Conservation (phyloP, 2,888 invertebrate species). For the Eueremaeus valkanovi region DNA sequence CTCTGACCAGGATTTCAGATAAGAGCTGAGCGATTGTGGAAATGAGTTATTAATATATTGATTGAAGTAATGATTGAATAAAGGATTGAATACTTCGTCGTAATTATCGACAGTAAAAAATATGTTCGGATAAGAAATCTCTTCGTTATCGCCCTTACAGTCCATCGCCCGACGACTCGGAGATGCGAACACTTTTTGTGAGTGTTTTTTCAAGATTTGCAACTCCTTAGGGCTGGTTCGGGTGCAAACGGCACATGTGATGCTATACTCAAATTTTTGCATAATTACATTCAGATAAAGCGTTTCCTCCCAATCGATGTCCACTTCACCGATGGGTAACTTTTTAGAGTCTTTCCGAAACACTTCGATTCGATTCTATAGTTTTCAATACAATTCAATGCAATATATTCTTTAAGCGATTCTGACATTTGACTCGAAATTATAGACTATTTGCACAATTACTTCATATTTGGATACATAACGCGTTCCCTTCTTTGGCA, state of each 20-base stretch:
- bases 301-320: constrained; percentile 99
- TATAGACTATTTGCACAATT: constrained; percentile 48
- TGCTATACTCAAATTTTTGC: constrained; percentile 90
- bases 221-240: constrained; percentile 95
- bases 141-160: constrained; percentile 95
- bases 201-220: constrained; percentile 86
- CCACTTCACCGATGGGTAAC: constrained; percentile 90
- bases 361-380: constrained; percentile 95
- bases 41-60: too few relatives aligned
- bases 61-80: too few relatives aligned
- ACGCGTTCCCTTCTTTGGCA: constrained; percentile 42
- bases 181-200: constrained; percentile 90
- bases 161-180: constrained; percentile 96
- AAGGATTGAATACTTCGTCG: constrained; percentile 69
- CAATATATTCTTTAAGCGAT: background rate
- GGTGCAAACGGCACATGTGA: constrained; percentile 95
- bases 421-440: too few relatives aligned
- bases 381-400: too few relatives aligned
- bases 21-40: constrained; percentile 77
- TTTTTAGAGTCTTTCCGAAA: constrained; percentile 95
- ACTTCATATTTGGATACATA: constrained; percentile 63
- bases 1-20: constrained; percentile 91
- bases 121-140: constrained; percentile 97
- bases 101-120: constrained; percentile 99
- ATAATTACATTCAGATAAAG: constrained; percentile 94